Evolutionary conservation across 2,888 invertebrate genomes (phyloP), one percentile per base, ranked within the genome.

Genomic region (Mellilla xanthometata): DNA sequence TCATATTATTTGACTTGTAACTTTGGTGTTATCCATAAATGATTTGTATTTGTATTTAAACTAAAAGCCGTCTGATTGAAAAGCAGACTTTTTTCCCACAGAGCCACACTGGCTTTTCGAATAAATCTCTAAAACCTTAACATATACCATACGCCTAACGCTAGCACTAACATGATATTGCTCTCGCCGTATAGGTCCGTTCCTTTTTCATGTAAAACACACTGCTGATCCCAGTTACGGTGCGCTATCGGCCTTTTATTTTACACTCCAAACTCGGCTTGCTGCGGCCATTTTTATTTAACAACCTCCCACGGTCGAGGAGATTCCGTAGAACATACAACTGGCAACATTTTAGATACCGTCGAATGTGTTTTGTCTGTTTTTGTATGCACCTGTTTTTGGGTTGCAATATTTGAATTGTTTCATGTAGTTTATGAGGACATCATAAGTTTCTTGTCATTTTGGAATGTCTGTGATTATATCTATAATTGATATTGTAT

Each of bases 201-300:
- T 81, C 82, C 79, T 82, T 83, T 86, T 81, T 76, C 77, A 85
- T 86, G 84, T 79, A 83, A 84, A 85, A 77, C 74, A 78, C n/a
- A 24, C 24, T 5, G 24, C 24, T 8, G 8, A 5, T 2, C n/a
- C n/a, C 24, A 62, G 65, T 60, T 56, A 58, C 61, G 54, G 55
- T 23, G 29, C 19, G 34, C 39, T 43, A 39, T n/a, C 31, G 24
- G 12, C 32, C 39, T 45, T 46, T 51, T 47, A 47, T 43, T 43
- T 27, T 38, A 36, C 26, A 34, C 40, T 40, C 40, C 38, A 40
- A 44, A 52, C 43, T 34, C 23, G 27, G n/a, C 12, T 9, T 30
- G 24, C 12, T 10, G 4, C n/a, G 8, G 24, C 8, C 24, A 24
- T 24, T 19, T 19, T 19, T 19, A 19, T 19, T n/a, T n/a, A n/a